Evolutionary conservation across 2,113 vertebrate species (phyloP), one percentile per base, ranked within the genome.

Genomic region (Bubalus kerabau): DNA sequence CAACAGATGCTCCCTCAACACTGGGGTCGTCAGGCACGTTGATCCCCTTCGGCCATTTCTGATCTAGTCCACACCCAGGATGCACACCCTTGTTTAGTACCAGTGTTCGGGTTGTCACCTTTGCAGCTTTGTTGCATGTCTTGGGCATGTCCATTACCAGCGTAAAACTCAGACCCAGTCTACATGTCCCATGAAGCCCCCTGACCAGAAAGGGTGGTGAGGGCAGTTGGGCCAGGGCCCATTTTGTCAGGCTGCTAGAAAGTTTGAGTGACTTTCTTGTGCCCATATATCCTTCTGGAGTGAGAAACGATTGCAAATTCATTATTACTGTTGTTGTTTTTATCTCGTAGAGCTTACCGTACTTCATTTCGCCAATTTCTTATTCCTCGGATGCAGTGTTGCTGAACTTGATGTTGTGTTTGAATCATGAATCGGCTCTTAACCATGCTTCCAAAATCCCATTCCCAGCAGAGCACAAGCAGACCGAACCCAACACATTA

Each of bases 381-480:
- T 7, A 3, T 3, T 52, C 76, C 46, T 57, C n/a, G 17, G 1
- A 0, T 4, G 32, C 32, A 10, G 17, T 12, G 1, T 5, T 8
- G 48, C 54, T 36, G 76, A n/a, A 32, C 48, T 7, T 13, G 23
- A 23, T 21, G 7, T 0, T 6, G 28, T 48, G 46, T 59, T 46
- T 15, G 10, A 57, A 28, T 81, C 24, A 1, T 28, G 40, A 67
- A n/a, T 96, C 85, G 23, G 32, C 86, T 78, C 87, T 46, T 56
- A 56, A 15, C 64, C 8, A 2, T 7, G 87, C 71, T 71, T 40
- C 85, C 76, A 12, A 30, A 57, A 52, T 19, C 87, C n/a, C 52
- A 3, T 54, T 43, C 64, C 78, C 46, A 19, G 86, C 59, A 26
- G 5, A 28, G 56, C 0, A 24, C 28, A 17, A 50, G 85, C 50